Evolutionary conservation across 2,888 invertebrate species (phyloP).

Genomic region (Catocala fraxini): DNA sequence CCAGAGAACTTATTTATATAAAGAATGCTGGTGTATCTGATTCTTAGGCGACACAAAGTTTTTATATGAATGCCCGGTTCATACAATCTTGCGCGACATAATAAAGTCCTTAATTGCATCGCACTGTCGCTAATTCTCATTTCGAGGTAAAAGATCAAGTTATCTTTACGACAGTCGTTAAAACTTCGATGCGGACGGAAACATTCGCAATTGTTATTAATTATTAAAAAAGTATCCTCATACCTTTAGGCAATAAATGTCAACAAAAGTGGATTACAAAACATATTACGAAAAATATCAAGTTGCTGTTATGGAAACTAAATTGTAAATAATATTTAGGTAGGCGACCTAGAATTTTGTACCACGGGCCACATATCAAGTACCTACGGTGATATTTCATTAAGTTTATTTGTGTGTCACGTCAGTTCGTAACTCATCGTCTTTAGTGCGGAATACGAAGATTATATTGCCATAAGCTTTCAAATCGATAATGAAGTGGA

Average conservation of each 20-base stretch:
- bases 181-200: conserved; percentile 12
- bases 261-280: not conserved
- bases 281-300: conserved; percentile 24
- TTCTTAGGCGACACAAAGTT: too few relatives aligned
- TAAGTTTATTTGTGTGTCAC: conserved; percentile 10
- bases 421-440: not conserved
- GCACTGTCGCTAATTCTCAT: conserved; percentile 1
- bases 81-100: conserved; percentile 1
- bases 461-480: conserved; percentile 1
- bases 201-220: conserved; percentile 8
- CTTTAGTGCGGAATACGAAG: not conserved
- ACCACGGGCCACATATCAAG: conserved; percentile 24
- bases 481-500: not conserved
- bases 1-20: not conserved
- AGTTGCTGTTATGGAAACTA: conserved; percentile 17
- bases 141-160: not conserved
- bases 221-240: conserved; percentile 6
- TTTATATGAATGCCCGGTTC: not conserved
- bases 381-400: conserved; percentile 17
- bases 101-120: not conserved
- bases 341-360: conserved; percentile 19
- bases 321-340: conserved; percentile 2
- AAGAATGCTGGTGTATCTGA: too few relatives aligned
- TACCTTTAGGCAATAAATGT: conserved; percentile 8
- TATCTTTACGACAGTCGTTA: conserved; percentile 13